Percentiles rank a stretch among this genome's conserved stretches.
Conservation (phyloP, 2,888 invertebrate species). For the Dioctria linearis region DNA sequence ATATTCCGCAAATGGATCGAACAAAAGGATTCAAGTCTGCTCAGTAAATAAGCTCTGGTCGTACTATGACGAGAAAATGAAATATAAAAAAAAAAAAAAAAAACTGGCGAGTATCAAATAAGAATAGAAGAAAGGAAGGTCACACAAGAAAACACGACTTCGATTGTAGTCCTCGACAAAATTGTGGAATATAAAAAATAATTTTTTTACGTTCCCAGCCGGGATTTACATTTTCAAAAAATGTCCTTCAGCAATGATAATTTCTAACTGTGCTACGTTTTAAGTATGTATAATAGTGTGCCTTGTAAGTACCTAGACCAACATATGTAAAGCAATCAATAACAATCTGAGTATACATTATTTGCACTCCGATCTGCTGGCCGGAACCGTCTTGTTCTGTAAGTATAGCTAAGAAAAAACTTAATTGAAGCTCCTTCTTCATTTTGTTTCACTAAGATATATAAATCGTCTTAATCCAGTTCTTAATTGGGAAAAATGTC, state of each 20-base stretch:
- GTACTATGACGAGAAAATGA: not conserved
- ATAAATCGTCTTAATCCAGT: slow-evolving; percentile 33
- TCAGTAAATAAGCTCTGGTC: not conserved
- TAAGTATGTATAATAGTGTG: not conserved
- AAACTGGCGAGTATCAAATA: not conserved
- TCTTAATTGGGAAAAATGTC: slow-evolving; percentile 43
- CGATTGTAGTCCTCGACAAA: not conserved
- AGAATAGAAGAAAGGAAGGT: not conserved
- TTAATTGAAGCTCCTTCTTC: slow-evolving; percentile 31
- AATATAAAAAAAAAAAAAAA: slow-evolving; percentile 1
- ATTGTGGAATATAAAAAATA: slow-evolving; percentile 14
- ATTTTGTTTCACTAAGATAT: slow-evolving; percentile 39
- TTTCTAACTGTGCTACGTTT: not conserved
- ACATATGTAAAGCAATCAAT: slow-evolving; percentile 14
- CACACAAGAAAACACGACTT: slow-evolving; percentile 3
- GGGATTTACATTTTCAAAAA: slow-evolving; percentile 34
- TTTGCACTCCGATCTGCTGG: not conserved
- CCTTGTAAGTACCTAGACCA: slow-evolving; percentile 8
- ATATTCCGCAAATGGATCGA: slow-evolving; percentile 5
- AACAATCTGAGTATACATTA: slow-evolving; percentile 15
- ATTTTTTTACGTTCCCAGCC: slow-evolving; percentile 9
- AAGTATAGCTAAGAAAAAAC: not conserved
- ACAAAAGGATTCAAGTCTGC: slow-evolving; percentile 21
- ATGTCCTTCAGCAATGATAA: slow-evolving; percentile 45
- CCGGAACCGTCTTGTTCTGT: not conserved